Base-by-base conservation (phyloP, 2,888 invertebrate species). In the Drosophila borborema region DNA sequence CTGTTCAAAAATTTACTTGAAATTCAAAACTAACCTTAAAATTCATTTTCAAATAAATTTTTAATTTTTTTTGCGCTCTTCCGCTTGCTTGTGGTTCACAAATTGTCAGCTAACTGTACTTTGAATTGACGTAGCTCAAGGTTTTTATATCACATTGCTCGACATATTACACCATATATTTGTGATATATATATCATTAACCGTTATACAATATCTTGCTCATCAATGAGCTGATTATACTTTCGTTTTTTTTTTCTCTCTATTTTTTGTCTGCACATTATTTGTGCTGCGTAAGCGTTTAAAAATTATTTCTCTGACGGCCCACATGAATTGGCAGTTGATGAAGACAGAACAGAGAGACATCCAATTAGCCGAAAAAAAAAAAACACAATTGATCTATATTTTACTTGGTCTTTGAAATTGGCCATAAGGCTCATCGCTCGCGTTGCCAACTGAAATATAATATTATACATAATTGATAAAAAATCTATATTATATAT, bases 141-240 rank as follows among this genome's bases (percentile, higher is more conserved):
- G 64, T 67, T 89, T 85, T 72, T 85, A 89, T 89, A 86, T 73
- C 71, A 58, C 36, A 36, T 31, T 49, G 51, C 23, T 48, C 46
- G 64, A 36, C 48, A 68, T 43, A 77, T 90, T 85, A 82, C 86
- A 61, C 64, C 76, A 90, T 72, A 86, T 69, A 8, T 23, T 23
- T 43, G 3, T 5, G 28, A 28, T 28, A 82, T 76, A 85, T 74
- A 46, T 23, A 55, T 40, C 20, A 53, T 38, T 46, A 20, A 60
- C 31, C 31, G 89, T 85, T 85, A 90, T 82, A 90, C 90, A 85
- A 85, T 90, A 72, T 80, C 81, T 80, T 73, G 83, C 74, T 53
- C 62, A 70, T 69, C 90, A 84, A 64, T 64, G 58, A 64, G 66
- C 78, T 34, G 83, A 86, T 76, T 81, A 77, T 36, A 83, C 90